Conservation (phyloP, 1,140 invertebrate genomes). For the Psix sp. region DNA sequence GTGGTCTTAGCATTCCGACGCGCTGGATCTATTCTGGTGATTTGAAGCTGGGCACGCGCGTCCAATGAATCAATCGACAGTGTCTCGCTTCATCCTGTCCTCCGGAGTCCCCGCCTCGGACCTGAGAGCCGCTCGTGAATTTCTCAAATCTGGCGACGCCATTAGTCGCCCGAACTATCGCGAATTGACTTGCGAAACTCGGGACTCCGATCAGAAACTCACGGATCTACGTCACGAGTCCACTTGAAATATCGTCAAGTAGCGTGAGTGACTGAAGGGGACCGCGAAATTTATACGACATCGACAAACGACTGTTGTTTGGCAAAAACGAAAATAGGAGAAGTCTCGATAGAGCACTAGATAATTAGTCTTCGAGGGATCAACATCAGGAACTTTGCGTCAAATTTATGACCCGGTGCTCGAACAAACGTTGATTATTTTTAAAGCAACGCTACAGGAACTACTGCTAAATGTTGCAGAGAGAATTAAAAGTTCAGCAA, state of each 20-base stretch:
- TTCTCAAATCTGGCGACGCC: conserved; percentile 42
- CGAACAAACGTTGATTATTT: background rate
- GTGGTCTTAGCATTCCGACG: conserved; percentile 64
- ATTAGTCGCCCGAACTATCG: conserved; percentile 38
- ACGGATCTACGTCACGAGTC: conserved; percentile 45
- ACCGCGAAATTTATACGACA: conserved; percentile 36
- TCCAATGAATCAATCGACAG: conserved; percentile 71
- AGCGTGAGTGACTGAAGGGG: conserved; percentile 29
- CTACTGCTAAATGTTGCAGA: no score
- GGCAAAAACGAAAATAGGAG: conserved; percentile 15
- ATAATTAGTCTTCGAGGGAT: conserved; percentile 21
- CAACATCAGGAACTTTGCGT: background rate
- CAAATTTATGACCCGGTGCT: background rate
- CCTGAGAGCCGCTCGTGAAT: conserved; percentile 39
- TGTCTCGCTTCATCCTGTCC: conserved; percentile 30
- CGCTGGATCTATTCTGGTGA: conserved; percentile 71
- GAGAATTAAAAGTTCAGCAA: no score
- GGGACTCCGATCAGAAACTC: conserved; percentile 43
- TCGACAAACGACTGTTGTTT: conserved; percentile 17
- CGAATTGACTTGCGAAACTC: conserved; percentile 54
- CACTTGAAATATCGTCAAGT: conserved; percentile 33
- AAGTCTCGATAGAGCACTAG: background rate
- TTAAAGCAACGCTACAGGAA: no score
- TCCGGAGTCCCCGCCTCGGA: conserved; percentile 18
- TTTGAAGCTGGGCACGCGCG: conserved; percentile 72